Conservation (phyloP, 2,888 invertebrate species). For the Dastarcus helophoroides region DNA sequence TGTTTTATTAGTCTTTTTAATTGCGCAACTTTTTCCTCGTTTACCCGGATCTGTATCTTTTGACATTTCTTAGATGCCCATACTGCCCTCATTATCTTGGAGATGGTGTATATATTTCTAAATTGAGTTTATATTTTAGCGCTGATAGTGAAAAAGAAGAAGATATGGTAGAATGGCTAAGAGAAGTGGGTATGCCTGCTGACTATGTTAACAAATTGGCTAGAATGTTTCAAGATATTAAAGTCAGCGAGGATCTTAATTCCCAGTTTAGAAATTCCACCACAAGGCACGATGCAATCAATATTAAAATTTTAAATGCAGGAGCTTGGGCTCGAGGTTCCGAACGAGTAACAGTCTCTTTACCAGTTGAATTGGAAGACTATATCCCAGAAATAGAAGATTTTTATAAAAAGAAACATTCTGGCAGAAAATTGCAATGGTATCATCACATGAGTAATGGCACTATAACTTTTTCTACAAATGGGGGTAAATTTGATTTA, state of each 20-base stretch:
- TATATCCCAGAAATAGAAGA: conserved; percentile 99
- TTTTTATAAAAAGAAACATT: conserved; percentile 95
- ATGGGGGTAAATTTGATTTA: conserved; percentile 87
- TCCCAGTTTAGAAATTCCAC: conserved; percentile 78
- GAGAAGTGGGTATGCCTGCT: conserved; percentile 99
- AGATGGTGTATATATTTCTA: too few species aligned
- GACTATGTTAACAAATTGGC: conserved; percentile 98
- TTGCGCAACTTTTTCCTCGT: too few species aligned
- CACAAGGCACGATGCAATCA: conserved; percentile 76
- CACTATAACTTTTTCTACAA: conserved; percentile 89
- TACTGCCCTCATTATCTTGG: too few species aligned
- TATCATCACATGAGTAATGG: conserved; percentile 99
- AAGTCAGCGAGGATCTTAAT: conserved; percentile 85
- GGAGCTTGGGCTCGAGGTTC: conserved; percentile 97
- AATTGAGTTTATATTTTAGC: conserved; percentile 44
- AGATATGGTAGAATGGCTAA: conserved; percentile 96
- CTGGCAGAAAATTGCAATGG: conserved; percentile 96
- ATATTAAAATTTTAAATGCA: conserved; percentile 96
- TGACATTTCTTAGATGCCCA: too few species aligned
- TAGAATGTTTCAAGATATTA: conserved; percentile 97
- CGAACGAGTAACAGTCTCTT: conserved; percentile 87
- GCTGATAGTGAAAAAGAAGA: conserved; percentile 99
- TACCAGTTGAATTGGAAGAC: conserved; percentile 96
- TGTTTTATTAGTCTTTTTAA: too few species aligned
- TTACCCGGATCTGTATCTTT: too few species aligned